A percentile compares a stretch with the other conserved stretches of the same genome.
These are phyloP conservation scores for Myripristis murdjan DNA, from an alignment of 2,797 vertebrate species.

Conservation along the genomic window DNA sequence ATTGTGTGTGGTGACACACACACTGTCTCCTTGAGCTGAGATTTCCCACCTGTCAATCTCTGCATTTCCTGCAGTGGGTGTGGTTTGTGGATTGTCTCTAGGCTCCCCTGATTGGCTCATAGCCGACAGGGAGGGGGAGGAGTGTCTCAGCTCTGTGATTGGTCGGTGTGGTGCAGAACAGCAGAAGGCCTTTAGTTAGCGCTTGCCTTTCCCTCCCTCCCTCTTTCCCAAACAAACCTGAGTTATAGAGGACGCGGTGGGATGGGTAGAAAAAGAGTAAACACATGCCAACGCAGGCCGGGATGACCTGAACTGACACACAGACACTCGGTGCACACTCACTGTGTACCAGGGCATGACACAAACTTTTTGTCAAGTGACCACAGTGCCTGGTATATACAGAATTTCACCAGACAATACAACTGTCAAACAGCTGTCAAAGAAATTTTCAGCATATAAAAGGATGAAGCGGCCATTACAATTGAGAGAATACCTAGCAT, in stretches of 20 bases:
- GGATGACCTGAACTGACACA: slow-evolving; percentile 18
- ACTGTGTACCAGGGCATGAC: background rate
- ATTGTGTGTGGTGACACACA: slow-evolving; percentile 23
- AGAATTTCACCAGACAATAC: slow-evolving; percentile 20
- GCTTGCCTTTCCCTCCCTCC: slow-evolving; percentile 1
- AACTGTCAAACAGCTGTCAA: slow-evolving; percentile 13
- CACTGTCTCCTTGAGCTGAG: slow-evolving; percentile 38
- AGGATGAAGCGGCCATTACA: no score
- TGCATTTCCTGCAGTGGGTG: slow-evolving; percentile 77
- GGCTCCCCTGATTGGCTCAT: slow-evolving; percentile 58
- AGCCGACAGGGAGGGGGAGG: slow-evolving; percentile 39
- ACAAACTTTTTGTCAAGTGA: slow-evolving; percentile 28
- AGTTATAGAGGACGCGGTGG: slow-evolving; percentile 46
- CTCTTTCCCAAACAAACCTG: slow-evolving; percentile 56
- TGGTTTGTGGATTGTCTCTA: slow-evolving; percentile 49
- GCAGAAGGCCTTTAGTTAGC: slow-evolving; percentile 57
- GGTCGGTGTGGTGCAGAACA: slow-evolving; percentile 76
- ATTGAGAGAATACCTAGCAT: background rate
- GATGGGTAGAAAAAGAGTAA: slow-evolving; percentile 5
- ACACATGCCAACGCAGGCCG: slow-evolving; percentile 14
- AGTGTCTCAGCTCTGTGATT: slow-evolving; percentile 51
- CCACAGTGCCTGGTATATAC: background rate
- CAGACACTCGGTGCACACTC: background rate
- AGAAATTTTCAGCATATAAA: slow-evolving; percentile 14
- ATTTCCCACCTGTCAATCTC: slow-evolving; percentile 73